Percentiles rank a stretch among this genome's conserved stretches.
phyloP scores from a whole-genome alignment of 2,113 vertebrate genomes.

The Numida meleagris region DNA sequence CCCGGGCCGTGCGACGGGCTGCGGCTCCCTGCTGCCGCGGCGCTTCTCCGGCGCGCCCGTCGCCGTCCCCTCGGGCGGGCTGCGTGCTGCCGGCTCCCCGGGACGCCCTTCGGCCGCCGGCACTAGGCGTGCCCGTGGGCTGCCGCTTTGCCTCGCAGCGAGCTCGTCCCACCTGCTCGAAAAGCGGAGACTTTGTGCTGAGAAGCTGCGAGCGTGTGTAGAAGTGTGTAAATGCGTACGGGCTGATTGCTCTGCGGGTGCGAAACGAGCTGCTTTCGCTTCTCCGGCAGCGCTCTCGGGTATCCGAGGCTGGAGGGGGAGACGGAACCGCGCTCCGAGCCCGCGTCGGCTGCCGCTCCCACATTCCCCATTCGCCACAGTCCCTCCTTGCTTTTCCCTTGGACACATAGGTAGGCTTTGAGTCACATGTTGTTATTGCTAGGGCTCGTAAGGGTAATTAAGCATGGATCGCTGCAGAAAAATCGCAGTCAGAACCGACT shows the following conservation, averaged over 20 bases:
- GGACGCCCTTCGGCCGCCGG: too few species aligned
- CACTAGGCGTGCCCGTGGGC: too few species aligned
- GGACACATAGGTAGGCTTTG: slow-evolving; percentile 46
- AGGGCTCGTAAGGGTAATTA: slow-evolving; percentile 46
- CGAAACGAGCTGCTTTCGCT: background rate
- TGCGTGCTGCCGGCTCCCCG: too few species aligned
- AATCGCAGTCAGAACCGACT: slow-evolving; percentile 6
- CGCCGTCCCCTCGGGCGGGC: too few species aligned
- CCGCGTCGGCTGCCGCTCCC: background rate
- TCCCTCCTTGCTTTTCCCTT: slow-evolving; percentile 20
- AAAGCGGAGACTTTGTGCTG: background rate
- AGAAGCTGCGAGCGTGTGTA: background rate
- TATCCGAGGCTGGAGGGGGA: background rate
- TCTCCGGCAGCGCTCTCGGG: background rate
- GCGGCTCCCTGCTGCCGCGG: too few species aligned
- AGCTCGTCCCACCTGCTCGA: background rate
- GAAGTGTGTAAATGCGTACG: background rate
- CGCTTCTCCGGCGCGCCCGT: too few species aligned
- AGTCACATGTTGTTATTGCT: slow-evolving; percentile 47
- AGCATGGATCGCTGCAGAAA: background rate
- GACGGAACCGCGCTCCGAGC: background rate
- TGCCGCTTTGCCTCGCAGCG: background rate
- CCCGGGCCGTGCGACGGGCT: too few species aligned
- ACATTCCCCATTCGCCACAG: slow-evolving; percentile 42
- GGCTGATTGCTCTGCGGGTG: background rate